A percentile compares a stretch with the other conserved stretches of the same genome.
Conservation (phyloP, 1,140 invertebrate genomes). For the Eciton burchellii region DNA sequence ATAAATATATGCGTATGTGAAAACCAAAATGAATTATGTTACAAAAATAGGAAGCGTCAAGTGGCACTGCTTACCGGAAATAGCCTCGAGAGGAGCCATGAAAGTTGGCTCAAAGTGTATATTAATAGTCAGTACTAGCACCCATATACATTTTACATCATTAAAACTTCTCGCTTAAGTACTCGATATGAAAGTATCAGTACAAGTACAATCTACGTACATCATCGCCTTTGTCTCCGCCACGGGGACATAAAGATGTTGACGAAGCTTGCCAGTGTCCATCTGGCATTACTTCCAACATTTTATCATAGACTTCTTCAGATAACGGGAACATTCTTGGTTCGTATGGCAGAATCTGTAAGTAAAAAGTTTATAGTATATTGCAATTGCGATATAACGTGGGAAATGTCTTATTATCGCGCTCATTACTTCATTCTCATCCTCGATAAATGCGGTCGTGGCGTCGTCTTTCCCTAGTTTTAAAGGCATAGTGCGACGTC, state of each 20-base stretch:
- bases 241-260: slow-evolving; percentile 86
- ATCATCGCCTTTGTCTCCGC: slow-evolving; percentile 85
- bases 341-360: slow-evolving; percentile 88
- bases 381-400: slow-evolving; percentile 5
- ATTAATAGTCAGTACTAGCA: slow-evolving; percentile 74
- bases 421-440: slow-evolving; percentile 81
- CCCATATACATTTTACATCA: slow-evolving; percentile 64
- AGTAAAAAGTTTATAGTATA: neutral
- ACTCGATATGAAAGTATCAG: slow-evolving; percentile 61
- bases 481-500: slow-evolving; percentile 85
- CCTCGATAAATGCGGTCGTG: slow-evolving; percentile 79
- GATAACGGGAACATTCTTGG: slow-evolving; percentile 90
- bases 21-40: slow-evolving; percentile 68
- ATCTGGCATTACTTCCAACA: slow-evolving; percentile 90
- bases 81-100: slow-evolving; percentile 75
- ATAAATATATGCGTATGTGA: slow-evolving; percentile 32
- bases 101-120: slow-evolving; percentile 76
- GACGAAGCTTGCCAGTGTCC: slow-evolving; percentile 88
- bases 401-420: too few relatives aligned
- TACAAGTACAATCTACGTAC: slow-evolving; percentile 69
- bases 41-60: slow-evolving; percentile 70
- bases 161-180: slow-evolving; percentile 67
- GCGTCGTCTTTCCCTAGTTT: slow-evolving; percentile 81
- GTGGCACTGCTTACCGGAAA: slow-evolving; percentile 73
- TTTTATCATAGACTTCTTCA: slow-evolving; percentile 89